Base-by-base conservation (phyloP, 1,140 invertebrate genomes). In the Apis laboriosa region DNA sequence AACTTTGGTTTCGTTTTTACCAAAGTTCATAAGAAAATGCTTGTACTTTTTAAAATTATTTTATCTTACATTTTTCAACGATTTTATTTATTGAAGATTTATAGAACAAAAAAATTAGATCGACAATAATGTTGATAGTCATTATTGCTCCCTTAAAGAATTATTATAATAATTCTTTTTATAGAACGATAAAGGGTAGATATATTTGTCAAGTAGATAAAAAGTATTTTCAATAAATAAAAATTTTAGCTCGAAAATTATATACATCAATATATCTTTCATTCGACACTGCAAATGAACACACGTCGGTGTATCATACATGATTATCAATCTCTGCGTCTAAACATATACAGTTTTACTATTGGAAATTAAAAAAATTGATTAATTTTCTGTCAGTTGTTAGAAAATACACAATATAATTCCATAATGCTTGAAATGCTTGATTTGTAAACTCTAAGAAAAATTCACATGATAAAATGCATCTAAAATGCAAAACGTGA, bases 281-380 rank as follows among this genome's bases (percentile, higher is more conserved):
- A 53, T 64, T 74, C 24, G 58, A 73, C 24, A 75, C 61, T 76
- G 63, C 55, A 76, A 76, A 67, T 81, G 80, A 82, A 82, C 80
- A 82, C 80, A 77, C 74, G 51, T 68, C 63, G 80, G 64, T 77
- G 64, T 77, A 77, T 12, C 63, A 61, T 61, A 28, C n/a, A 8
- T 19, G 34, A 34, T 68, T 68, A 11, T 43, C 43, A 60, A 77
- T 77, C 24, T 68, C 15, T 8, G 0, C 17, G 21, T 68, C 49
- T 56, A n/a, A 77, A 82, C 24, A 43, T 67, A 51, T 24, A 43
- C 17, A 43, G 9, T 56, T 43, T 12, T 28, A 2, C 3, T 19
- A n/a, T 13, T 17, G 11, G 4, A 58, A 34, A 56, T 55, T 75
- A 43, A 34, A 11, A 4, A 55, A 63, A 63, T 24, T 3, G 17